A percentile compares a stretch with the other conserved stretches of the same genome.
phyloP scores from a whole-genome alignment of 2,113 vertebrate species.

The Phyllopteryx taeniolatus region DNA sequence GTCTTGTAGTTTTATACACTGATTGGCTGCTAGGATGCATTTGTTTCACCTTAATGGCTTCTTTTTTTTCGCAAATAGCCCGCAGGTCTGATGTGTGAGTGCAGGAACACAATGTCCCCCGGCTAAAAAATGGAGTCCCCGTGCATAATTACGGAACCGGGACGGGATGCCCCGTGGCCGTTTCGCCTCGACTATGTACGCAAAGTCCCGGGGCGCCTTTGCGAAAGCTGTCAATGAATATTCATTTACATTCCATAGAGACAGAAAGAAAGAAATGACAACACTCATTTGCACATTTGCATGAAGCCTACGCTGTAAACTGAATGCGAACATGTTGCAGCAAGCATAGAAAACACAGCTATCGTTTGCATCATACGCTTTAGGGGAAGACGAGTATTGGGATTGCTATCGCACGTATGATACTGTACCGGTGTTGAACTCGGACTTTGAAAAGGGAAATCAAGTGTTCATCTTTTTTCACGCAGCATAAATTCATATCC shows the following conservation, averaged over 20 bases:
- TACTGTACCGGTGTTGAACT: no score
- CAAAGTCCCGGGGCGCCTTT: slow-evolving; percentile 18
- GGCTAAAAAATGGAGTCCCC: slow-evolving; percentile 60
- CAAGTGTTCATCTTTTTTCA: no score
- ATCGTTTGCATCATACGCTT: no score
- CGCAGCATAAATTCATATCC: no score
- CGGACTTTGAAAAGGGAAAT: no score
- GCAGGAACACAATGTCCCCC: slow-evolving; percentile 45
- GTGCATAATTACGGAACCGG: slow-evolving; percentile 61
- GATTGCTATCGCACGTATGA: no score
- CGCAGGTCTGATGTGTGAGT: slow-evolving; percentile 18
- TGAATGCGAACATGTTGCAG: no score
- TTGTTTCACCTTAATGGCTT: slow-evolving; percentile 44
- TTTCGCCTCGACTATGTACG: slow-evolving; percentile 22
- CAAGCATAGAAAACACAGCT: no score
- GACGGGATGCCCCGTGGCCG: slow-evolving; percentile 26
- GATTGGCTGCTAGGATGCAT: slow-evolving; percentile 28
- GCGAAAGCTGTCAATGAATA: slow-evolving; percentile 6
- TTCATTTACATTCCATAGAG: neutral
- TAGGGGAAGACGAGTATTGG: no score
- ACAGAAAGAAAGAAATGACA: no score
- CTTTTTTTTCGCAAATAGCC: slow-evolving; percentile 34
- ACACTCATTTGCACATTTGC: no score
- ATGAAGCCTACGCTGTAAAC: no score
- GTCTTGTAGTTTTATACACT: neutral